These are phyloP conservation scores for Machimus rusticus DNA, from an alignment of 2,888 invertebrate genomes.

Conservation along the genomic window DNA sequence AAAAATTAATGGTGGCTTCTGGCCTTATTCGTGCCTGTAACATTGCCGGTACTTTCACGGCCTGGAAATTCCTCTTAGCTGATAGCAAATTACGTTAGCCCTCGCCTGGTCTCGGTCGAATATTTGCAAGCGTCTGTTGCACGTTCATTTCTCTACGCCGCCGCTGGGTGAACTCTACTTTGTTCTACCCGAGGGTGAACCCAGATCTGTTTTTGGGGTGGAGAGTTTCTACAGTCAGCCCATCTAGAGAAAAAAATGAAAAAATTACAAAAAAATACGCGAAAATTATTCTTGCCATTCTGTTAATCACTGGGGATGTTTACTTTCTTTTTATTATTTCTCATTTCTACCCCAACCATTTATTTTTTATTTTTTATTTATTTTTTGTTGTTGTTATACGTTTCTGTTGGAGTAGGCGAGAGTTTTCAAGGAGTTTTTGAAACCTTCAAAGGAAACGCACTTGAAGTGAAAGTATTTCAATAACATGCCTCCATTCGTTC, in stretches of 20 bases:
- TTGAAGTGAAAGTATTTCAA: background rate
- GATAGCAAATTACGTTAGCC: slow-evolving; percentile 11
- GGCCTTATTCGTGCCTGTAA: slow-evolving; percentile 11
- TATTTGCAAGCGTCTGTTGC: slow-evolving; percentile 2
- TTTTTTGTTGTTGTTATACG: background rate
- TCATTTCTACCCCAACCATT: background rate
- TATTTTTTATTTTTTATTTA: too few species aligned
- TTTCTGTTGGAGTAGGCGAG: background rate
- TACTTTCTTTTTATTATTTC: background rate
- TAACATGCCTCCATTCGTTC: background rate
- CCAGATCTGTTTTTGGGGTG: background rate
- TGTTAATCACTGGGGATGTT: slow-evolving; percentile 33
- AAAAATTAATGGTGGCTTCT: slow-evolving; percentile 16
- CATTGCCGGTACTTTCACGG: background rate
- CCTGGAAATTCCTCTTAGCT: slow-evolving; percentile 17
- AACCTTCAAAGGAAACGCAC: background rate
- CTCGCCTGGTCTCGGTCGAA: background rate
- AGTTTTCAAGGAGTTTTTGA: background rate
- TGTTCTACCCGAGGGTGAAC: background rate
- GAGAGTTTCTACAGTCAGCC: background rate
- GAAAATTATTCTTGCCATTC: slow-evolving; percentile 27
- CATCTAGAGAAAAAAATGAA: background rate
- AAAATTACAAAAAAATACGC: background rate
- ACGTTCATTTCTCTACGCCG: background rate
- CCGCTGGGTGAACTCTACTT: background rate